Percentiles rank a stretch among this genome's conserved stretches.
These are phyloP conservation scores for Coryphaenoides rupestris DNA, from an alignment of 2,113 vertebrate species.

Conservation along the genomic window DNA sequence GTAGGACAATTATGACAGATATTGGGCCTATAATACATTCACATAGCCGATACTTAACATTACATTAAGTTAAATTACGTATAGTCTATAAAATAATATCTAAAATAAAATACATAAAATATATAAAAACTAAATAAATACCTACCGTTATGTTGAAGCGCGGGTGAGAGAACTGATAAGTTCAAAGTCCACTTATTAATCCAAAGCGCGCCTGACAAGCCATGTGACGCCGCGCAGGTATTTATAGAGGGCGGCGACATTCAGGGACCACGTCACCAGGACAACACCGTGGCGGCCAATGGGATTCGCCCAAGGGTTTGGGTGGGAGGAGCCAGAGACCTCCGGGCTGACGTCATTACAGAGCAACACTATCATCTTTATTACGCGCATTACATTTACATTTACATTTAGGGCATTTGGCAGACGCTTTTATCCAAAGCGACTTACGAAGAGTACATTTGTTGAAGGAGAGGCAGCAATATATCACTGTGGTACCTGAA, in stretches of 20 bases:
- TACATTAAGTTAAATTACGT: too few relatives aligned
- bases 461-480: too few relatives aligned
- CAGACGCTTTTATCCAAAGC: too few relatives aligned
- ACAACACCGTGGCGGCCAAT: conserved; percentile 84
- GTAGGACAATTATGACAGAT: too few relatives aligned
- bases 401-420: too few relatives aligned
- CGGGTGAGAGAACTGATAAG: conserved; percentile 36
- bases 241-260: conserved; percentile 75
- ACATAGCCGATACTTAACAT: too few relatives aligned
- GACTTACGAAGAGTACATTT: too few relatives aligned
- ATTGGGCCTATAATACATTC: too few relatives aligned
- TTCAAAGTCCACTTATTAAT: conserved; percentile 68
- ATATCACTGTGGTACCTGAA: too few relatives aligned
- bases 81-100: too few relatives aligned
- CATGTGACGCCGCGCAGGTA: conserved; percentile 69
- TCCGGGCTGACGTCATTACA: conserved; percentile 80
- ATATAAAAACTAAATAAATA: background rate
- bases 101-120: too few relatives aligned
- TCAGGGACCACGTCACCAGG: conserved; percentile 65
- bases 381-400: conserved; percentile 75
- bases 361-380: conserved; percentile 72
- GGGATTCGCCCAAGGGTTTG: conserved; percentile 43
- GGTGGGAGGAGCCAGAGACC: conserved; percentile 36
- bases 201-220: conserved; percentile 58
- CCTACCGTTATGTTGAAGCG: conserved; percentile 56